phyloP scores from a whole-genome alignment of 2,888 invertebrate genomes.

The Thecocarcelia acutangulata region DNA sequence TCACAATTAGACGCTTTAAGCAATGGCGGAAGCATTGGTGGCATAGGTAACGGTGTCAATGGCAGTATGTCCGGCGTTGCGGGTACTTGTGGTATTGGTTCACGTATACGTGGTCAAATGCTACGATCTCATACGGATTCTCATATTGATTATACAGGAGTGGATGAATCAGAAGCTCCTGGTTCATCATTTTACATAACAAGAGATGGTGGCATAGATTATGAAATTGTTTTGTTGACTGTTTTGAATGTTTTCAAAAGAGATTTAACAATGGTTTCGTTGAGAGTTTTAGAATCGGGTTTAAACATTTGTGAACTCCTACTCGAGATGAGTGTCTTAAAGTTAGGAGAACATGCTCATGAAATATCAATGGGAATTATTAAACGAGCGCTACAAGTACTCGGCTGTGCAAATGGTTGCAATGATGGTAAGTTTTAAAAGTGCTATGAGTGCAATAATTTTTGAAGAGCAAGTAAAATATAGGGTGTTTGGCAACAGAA shows the following conservation, averaged over 20 bases:
- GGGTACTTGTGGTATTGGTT: constrained; percentile 74
- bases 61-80: constrained; percentile 74
- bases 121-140: constrained; percentile 95
- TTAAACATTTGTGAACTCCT: constrained; percentile 95
- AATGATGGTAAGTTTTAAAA: constrained; percentile 84
- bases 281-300: constrained; percentile 95
- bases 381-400: constrained; percentile 85
- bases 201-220: constrained; percentile 95
- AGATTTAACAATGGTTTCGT: constrained; percentile 91
- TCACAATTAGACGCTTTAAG: constrained; percentile 88
- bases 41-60: constrained; percentile 73
- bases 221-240: constrained; percentile 92
- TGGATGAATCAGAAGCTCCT: constrained; percentile 93
- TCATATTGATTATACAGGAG: constrained; percentile 92
- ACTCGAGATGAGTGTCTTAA: constrained; percentile 93
- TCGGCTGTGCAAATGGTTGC: constrained; percentile 98
- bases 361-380: constrained; percentile 81
- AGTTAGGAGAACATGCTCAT: constrained; percentile 82
- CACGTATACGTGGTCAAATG: constrained; percentile 83
- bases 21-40: constrained; percentile 77
- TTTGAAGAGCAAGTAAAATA: neutral
- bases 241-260: constrained; percentile 93
- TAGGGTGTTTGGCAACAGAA: no score
- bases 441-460: neutral
- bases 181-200: constrained; percentile 96